Evolutionary conservation across 2,797 vertebrate genomes (phyloP), one percentile per base, ranked within the genome.

Genomic region (Xiphorhynchus erythropygius): DNA sequence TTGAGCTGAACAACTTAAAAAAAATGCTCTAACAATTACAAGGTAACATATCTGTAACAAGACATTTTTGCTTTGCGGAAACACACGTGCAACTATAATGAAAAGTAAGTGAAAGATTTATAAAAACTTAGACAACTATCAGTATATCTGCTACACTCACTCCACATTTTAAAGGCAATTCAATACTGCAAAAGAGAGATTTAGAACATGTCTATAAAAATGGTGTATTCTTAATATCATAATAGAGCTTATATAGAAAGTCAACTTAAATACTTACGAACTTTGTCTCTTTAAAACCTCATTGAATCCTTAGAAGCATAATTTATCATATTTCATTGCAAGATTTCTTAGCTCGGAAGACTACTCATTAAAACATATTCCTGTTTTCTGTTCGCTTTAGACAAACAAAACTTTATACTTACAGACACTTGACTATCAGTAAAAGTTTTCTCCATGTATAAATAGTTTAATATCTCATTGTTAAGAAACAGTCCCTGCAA

Each of bases 361-460:
- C 35, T 50, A 93, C 10, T 87, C 44, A 89, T 90, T 88, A 94
- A 95, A 94, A 32, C 76, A 84, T 24, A 91, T 67, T 94, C 52
- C 84, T 89, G 18, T 59, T 96, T 95, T 93, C 90, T 89, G 90
- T 63, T 92, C 44, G 1, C 75, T 93, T 95, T 94, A 95, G 65
- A 95, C 90, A 96, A 96, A 94, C 87, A 93, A 96, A 96, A 95
- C 90, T 94, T 94, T 74, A 93, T 97, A 98, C 97, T 98, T 97
- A 98, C 97, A 94, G 97, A 97, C 77, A 97, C 94, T 96, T 96
- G 96, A 96, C 92, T 96, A 86, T 87, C 89, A 94, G 93, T 97
- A 94, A 97, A 97, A 94, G 95, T 84, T 97, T 96, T 97, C 96
- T 97, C 97, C 96, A 97, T 97, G 96, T 97, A 97, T 95, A 96